These are phyloP conservation scores for Aspiorhynchus laticeps DNA, from an alignment of 2,113 vertebrate genomes.

Conservation along the genomic window DNA sequence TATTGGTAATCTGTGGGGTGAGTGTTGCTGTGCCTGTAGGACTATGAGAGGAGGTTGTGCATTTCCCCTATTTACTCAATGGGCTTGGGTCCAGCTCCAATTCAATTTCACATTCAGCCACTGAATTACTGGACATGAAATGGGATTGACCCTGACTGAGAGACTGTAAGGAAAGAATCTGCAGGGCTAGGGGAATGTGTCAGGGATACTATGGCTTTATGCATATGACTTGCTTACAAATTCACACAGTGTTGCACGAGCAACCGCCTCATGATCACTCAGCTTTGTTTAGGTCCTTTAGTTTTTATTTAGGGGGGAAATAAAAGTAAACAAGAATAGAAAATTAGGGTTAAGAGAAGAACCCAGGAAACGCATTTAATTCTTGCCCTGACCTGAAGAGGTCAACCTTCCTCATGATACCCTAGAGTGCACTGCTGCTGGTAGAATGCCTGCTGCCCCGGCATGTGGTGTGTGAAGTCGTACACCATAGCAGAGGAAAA, in stretches of 20 bases:
- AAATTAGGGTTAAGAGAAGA: slow-evolving; percentile 63
- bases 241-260: neutral
- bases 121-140: slow-evolving; percentile 57
- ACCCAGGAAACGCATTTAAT: slow-evolving; percentile 19
- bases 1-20: neutral
- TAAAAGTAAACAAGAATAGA: slow-evolving; percentile 42
- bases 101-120: slow-evolving; percentile 56
- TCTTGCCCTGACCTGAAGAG: slow-evolving; percentile 59
- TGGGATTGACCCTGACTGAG: slow-evolving; percentile 53
- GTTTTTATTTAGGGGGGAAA: slow-evolving; percentile 54
- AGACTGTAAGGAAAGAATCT: slow-evolving; percentile 33
- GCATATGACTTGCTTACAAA: slow-evolving; percentile 42
- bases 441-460: slow-evolving; percentile 64
- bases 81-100: slow-evolving; percentile 52
- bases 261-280: slow-evolving; percentile 11
- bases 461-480: slow-evolving; percentile 70
- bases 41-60: slow-evolving; percentile 36
- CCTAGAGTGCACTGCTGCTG: slow-evolving; percentile 65
- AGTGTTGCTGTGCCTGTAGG: slow-evolving; percentile 4
- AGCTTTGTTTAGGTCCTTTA: slow-evolving; percentile 26
- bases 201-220: slow-evolving; percentile 45
- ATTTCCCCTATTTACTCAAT: slow-evolving; percentile 45
- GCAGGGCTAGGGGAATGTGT: slow-evolving; percentile 36
- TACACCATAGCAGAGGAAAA: slow-evolving; percentile 71
- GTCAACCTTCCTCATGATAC: slow-evolving; percentile 56